These are phyloP conservation scores for Lepisosteus osseus DNA, from an alignment of 2,113 vertebrate species.

Conservation along the genomic window DNA sequence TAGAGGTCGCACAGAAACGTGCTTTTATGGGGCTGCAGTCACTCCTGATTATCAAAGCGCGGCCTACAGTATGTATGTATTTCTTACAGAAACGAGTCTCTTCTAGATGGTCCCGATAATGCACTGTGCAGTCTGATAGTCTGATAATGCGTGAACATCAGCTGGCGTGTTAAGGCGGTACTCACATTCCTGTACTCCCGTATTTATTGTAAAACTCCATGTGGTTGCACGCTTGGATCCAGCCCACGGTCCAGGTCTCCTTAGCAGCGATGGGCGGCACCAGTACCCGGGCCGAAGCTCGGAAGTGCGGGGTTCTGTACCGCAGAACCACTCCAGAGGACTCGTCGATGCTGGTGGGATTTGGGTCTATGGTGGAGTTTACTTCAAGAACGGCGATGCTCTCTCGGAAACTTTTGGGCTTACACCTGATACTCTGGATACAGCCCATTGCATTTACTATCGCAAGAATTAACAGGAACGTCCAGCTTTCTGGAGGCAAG, in stretches of 20 bases:
- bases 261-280: conserved; percentile 85
- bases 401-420: conserved; percentile 93
- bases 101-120: background rate
- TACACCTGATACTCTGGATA: conserved; percentile 95
- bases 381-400: conserved; percentile 87
- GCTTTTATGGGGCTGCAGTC: too few species aligned
- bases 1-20: too few species aligned
- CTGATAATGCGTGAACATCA: background rate
- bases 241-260: conserved; percentile 95
- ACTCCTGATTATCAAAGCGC: too few species aligned
- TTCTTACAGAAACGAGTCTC: too few species aligned
- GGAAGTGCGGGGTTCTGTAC: conserved; percentile 94
- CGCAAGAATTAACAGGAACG: conserved; percentile 70
- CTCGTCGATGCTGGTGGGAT: conserved; percentile 96
- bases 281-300: conserved; percentile 85
- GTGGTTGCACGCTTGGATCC: conserved; percentile 97
- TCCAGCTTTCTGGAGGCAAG: conserved; percentile 72
- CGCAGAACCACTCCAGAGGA: conserved; percentile 92
- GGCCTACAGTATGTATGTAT: too few species aligned
- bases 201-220: conserved; percentile 98
- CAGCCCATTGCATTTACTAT: conserved; percentile 91
- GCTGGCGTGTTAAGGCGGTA: conserved; percentile 36
- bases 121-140: background rate
- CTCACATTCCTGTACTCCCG: conserved; percentile 92
- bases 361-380: conserved; percentile 87